A percentile compares a stretch with the other conserved stretches of the same genome.
phyloP scores from a whole-genome alignment of 2,113 vertebrate genomes.

The Sterrhoptilus dennistouni region DNA sequence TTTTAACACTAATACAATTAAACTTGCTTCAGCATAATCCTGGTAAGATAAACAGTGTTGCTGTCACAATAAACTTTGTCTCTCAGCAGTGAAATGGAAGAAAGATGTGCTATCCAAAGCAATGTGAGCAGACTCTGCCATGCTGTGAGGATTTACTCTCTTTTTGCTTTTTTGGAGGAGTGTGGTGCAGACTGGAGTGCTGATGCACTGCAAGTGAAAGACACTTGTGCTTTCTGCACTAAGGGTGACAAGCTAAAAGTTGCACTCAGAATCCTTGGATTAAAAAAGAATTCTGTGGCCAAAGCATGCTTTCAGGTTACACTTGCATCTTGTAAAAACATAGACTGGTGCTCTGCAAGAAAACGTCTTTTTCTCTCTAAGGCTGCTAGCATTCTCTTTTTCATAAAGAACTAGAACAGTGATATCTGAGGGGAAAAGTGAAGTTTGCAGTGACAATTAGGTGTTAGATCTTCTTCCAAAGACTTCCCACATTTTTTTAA shows the following conservation, averaged over 20 bases:
- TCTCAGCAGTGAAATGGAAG: background rate
- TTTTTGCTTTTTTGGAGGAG: constrained; percentile 28
- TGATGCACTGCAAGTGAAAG: constrained; percentile 34
- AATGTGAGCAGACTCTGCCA: background rate
- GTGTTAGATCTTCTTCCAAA: background rate
- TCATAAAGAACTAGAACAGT: background rate
- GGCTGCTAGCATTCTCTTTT: background rate
- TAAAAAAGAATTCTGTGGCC: background rate
- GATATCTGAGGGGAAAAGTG: background rate
- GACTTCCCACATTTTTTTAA: background rate
- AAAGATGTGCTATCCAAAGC: constrained; percentile 66
- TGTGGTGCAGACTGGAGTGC: background rate
- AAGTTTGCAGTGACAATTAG: background rate
- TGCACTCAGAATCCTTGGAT: background rate
- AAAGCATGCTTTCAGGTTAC: background rate
- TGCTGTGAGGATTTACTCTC: constrained; percentile 9
- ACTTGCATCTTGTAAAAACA: background rate
- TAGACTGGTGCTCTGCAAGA: background rate
- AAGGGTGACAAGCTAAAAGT: background rate
- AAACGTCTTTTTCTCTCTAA: background rate
- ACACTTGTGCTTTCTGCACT: background rate
- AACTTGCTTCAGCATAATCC: constrained; percentile 72
- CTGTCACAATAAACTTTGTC: constrained; percentile 76
- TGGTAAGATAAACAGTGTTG: constrained; percentile 72
- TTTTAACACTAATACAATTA: constrained; percentile 76